Base-by-base conservation (phyloP, 2,113 vertebrate genomes). In the Muntiacus reevesi region DNA sequence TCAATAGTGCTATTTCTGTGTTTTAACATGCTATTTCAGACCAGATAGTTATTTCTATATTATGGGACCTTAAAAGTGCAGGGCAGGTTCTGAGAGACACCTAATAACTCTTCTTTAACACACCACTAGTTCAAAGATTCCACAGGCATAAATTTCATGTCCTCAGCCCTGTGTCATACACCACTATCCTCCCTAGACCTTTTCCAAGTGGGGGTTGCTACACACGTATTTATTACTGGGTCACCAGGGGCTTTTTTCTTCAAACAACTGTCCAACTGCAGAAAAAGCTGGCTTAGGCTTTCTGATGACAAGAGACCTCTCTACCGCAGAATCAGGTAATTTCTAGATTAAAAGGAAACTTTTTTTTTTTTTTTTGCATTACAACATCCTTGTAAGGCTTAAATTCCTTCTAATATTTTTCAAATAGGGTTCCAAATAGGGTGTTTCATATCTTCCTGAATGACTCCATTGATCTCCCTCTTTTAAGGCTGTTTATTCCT, bases 1-100 rank as follows among this genome's bases (percentile, higher is more conserved):
- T 96, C 87, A 52, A 33, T 47, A 64, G 55, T 50, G 93, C 45
- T 87, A 91, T 96, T 97, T 94, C 71, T 87, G 71, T 81, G 50
- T 45, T 83, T 91, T 87, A 83, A 30, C 8, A 36, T 87, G 82
- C 55, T 28, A 57, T 94, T 95, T 89, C 83, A 93, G 67, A 94
- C 40, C 25, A 47, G 86, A 81, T 28, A 91, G 62, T 71, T 89
- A 91, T 95, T 89, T 87, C 59, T 79, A 50, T 23, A 89, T 64
- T 86, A 86, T 4, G 0, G 45, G 87, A 91, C 43, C n/a, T 96
- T 54, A 83, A 62, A 60, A 91, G 50, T 1, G 30, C 4, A 64
- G 47, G 7, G 28, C 6, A 30, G 30, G 88, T 89, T 97, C 57
- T 81, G 33, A 87, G 62, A 71, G 21, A 79, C 47, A 83, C 43